phyloP scores from a whole-genome alignment of 2,888 invertebrate genomes.

The Phengaris alcon region DNA sequence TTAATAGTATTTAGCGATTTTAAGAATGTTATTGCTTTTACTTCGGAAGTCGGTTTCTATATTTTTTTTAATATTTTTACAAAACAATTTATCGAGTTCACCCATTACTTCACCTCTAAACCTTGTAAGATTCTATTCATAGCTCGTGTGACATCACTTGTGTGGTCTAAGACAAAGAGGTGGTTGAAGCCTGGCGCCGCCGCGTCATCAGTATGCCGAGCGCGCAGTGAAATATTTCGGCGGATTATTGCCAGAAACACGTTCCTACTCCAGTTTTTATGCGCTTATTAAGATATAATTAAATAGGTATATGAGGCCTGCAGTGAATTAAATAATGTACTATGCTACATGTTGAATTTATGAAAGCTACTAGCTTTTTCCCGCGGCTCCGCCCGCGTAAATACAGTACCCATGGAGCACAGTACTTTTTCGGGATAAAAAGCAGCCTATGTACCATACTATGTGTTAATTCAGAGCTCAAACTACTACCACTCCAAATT shows the following conservation, averaged over 20 bases:
- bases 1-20: too few relatives aligned
- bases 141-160: slow-evolving; percentile 17
- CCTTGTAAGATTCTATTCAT: slow-evolving; percentile 14
- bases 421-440: too few relatives aligned
- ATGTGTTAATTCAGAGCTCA: too few relatives aligned
- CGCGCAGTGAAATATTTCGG: slow-evolving; percentile 12
- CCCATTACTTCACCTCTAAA: slow-evolving; percentile 8
- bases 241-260: slow-evolving; percentile 18
- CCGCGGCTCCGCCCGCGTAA: too few relatives aligned
- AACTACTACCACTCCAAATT: too few relatives aligned
- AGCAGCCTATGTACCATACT: too few relatives aligned
- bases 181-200: slow-evolving; percentile 24
- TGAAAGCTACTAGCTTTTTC: too few relatives aligned
- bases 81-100: background rate
- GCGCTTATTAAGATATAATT: slow-evolving; percentile 16
- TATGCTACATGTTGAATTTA: background rate
- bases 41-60: too few relatives aligned
- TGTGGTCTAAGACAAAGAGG: slow-evolving; percentile 24
- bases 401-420: too few relatives aligned
- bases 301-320: background rate
- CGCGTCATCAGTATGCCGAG: slow-evolving; percentile 12
- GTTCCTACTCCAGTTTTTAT: slow-evolving; percentile 7
- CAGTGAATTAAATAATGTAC: background rate
- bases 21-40: too few relatives aligned
- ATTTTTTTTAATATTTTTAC: background rate